These are phyloP conservation scores for Drosophila merina DNA, from an alignment of 2,888 invertebrate genomes.

Conservation along the genomic window DNA sequence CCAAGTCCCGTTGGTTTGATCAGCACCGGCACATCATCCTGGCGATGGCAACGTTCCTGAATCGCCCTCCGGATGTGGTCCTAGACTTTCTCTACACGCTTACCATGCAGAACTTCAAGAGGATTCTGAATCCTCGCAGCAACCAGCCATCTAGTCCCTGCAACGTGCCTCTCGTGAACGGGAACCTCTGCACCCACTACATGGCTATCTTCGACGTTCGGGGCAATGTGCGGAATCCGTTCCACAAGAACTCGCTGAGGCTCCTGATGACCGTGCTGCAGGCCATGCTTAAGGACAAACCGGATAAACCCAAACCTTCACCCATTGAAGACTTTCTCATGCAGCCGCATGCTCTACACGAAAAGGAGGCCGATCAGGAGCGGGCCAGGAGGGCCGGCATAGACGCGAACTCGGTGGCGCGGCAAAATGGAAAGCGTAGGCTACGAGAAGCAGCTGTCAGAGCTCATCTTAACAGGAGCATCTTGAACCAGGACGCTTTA, in stretches of 20 bases:
- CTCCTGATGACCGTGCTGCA: slow-evolving; percentile 40
- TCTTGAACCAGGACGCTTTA: neutral
- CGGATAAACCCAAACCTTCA: neutral
- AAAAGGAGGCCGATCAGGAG: neutral
- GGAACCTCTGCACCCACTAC: slow-evolving; percentile 28
- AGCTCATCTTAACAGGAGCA: neutral
- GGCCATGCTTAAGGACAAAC: slow-evolving; percentile 4
- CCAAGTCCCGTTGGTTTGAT: slow-evolving; percentile 30
- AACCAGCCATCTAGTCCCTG: neutral
- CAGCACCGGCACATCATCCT: slow-evolving; percentile 29
- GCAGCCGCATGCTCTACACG: accelerated
- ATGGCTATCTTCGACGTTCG: slow-evolving; percentile 44
- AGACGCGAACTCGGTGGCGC: neutral
- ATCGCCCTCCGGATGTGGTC: slow-evolving; percentile 5
- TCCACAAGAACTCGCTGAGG: slow-evolving; percentile 20
- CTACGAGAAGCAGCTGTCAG: neutral
- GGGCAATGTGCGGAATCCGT: slow-evolving; percentile 44
- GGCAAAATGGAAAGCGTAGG: neutral
- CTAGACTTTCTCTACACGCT: slow-evolving; percentile 46
- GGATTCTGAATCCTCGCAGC: slow-evolving; percentile 25
- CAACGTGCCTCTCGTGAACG: slow-evolving; percentile 30
- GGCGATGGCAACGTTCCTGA: slow-evolving; percentile 7
- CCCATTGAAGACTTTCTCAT: neutral
- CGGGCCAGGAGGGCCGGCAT: neutral
- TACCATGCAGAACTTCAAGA: slow-evolving; percentile 49